Evolutionary conservation across 2,797 vertebrate species (phyloP).

Genomic region (Cottoperca gobio): DNA sequence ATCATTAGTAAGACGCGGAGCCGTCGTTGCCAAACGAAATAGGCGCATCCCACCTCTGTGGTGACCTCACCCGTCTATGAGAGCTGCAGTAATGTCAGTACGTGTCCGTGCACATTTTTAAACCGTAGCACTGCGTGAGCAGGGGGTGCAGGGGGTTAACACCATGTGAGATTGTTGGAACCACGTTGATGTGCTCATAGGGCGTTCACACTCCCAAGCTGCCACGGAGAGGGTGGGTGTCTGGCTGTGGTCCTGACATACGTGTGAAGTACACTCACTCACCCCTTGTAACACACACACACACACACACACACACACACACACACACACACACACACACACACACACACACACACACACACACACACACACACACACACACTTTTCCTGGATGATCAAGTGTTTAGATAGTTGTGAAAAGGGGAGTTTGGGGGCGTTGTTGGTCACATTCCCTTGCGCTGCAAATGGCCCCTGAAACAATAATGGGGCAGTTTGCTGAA

Average conservation of each 20-base stretch:
- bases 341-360: slow-evolving; percentile 45
- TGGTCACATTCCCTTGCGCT: slow-evolving; percentile 9
- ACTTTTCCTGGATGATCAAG: slow-evolving; percentile 25
- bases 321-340: slow-evolving; percentile 48
- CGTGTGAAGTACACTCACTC: slow-evolving; percentile 59
- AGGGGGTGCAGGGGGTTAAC: slow-evolving; percentile 42
- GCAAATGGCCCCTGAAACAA: slow-evolving; percentile 52
- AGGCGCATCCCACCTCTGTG: slow-evolving; percentile 30
- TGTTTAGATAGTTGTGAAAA: slow-evolving; percentile 31
- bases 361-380: slow-evolving; percentile 45
- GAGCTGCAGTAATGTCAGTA: slow-evolving; percentile 23
- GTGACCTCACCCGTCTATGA: slow-evolving; percentile 54
- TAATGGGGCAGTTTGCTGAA: slow-evolving; percentile 17
- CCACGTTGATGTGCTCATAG: slow-evolving; percentile 68
- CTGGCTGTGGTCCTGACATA: slow-evolving; percentile 69
- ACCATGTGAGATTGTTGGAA: slow-evolving; percentile 51
- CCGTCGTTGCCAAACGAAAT: slow-evolving; percentile 55
- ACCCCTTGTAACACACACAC: slow-evolving; percentile 47
- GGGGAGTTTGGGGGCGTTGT: slow-evolving; percentile 46
- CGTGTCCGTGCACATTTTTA: slow-evolving; percentile 3
- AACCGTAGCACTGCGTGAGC: background rate
- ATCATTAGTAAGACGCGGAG: slow-evolving; percentile 55
- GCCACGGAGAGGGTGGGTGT: slow-evolving; percentile 74
- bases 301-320: slow-evolving; percentile 45
- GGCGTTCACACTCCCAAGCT: slow-evolving; percentile 72